phyloP scores from a whole-genome alignment of 2,113 vertebrate species.

The Apodemus sylvaticus region DNA sequence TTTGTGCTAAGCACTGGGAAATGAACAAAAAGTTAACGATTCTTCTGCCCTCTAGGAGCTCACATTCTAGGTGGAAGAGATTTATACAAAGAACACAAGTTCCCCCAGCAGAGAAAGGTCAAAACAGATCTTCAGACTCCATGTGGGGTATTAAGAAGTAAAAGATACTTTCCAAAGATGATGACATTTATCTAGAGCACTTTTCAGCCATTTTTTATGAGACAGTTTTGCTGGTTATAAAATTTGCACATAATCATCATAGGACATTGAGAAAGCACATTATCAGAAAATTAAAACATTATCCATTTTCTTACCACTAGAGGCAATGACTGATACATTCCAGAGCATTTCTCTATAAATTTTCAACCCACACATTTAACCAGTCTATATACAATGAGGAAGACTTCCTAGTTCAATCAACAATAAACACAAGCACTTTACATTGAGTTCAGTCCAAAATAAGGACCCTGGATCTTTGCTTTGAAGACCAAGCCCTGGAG shows the following conservation, averaged over 20 bases:
- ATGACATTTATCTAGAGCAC: neutral
- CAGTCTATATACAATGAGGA: neutral
- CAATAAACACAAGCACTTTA: slow-evolving; percentile 25
- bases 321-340: neutral
- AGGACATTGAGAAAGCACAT: neutral
- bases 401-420: neutral
- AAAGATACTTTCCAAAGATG: neutral
- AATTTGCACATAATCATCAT: neutral
- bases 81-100: neutral
- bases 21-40: neutral
- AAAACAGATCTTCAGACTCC: neutral
- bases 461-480: neutral
- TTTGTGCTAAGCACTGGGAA: slow-evolving; percentile 55
- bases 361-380: neutral
- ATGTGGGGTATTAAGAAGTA: neutral
- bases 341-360: neutral
- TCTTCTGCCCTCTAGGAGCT: slow-evolving; percentile 72
- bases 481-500: neutral
- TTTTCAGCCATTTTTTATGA: slow-evolving; percentile 36
- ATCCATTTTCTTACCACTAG: neutral
- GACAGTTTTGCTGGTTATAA: slow-evolving; percentile 50
- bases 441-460: neutral
- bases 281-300: neutral
- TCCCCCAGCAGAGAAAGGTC: neutral
- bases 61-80: slow-evolving; percentile 65